phyloP scores from a whole-genome alignment of 2,888 invertebrate genomes.

The Pycnomerus fuliginosus region DNA sequence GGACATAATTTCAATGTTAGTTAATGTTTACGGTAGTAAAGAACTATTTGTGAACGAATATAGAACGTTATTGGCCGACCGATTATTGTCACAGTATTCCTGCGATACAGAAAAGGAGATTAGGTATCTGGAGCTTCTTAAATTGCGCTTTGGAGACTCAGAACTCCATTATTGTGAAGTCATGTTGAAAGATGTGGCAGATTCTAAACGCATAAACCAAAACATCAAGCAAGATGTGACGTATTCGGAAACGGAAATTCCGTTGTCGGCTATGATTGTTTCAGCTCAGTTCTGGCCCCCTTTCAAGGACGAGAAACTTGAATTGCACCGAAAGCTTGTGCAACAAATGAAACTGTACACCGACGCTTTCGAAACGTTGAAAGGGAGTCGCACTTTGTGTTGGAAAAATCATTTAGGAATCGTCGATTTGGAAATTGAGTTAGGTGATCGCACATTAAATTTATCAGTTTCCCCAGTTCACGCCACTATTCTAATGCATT shows the following conservation, averaged over 20 bases:
- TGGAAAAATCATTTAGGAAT: constrained; percentile 95
- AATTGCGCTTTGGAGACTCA: constrained; percentile 93
- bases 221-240: constrained; percentile 74
- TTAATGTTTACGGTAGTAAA: constrained; percentile 97
- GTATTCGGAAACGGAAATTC: constrained; percentile 56
- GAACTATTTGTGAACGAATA: constrained; percentile 98
- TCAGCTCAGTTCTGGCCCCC: constrained; percentile 99
- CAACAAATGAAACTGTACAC: constrained; percentile 83
- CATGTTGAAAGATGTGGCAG: constrained; percentile 96
- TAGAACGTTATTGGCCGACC: constrained; percentile 87
- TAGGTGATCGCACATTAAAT: constrained; percentile 72
- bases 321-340: constrained; percentile 78
- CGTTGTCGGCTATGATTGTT: constrained; percentile 83
- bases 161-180: constrained; percentile 96
- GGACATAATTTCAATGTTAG: constrained; percentile 97
- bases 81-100: constrained; percentile 77
- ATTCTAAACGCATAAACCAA: constrained; percentile 91
- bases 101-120: constrained; percentile 90
- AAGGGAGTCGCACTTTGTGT: constrained; percentile 86
- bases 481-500: constrained; percentile 91
- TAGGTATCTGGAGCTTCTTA: constrained; percentile 88
- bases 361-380: constrained; percentile 84
- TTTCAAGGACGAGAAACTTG: constrained; percentile 90
- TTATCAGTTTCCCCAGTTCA: constrained; percentile 89
- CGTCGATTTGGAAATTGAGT: constrained; percentile 86